Percentiles rank a stretch among this genome's conserved stretches.
Conservation (phyloP, 2,888 invertebrate genomes). For the Mamestra brassicae region DNA sequence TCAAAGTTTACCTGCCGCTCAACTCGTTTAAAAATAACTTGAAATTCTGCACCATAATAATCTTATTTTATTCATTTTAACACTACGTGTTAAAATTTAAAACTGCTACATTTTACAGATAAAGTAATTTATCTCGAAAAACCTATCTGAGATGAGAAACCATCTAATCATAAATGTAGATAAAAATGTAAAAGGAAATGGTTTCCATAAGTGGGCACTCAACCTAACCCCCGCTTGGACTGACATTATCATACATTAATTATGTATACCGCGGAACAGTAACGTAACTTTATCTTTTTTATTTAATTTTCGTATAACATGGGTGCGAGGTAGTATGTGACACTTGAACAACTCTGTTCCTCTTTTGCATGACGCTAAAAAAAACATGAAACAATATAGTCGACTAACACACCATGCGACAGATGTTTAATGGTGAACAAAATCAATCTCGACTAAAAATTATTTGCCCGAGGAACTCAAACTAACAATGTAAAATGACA, state of each 20-base stretch:
- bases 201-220: constrained; percentile 74
- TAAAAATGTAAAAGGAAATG: constrained; percentile 63
- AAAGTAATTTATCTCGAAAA: constrained; percentile 44
- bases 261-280: constrained; percentile 77
- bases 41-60: constrained; percentile 21
- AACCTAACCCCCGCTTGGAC: constrained; percentile 70
- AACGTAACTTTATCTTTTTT: constrained; percentile 73
- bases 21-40: constrained; percentile 43
- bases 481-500: constrained; percentile 28
- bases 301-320: constrained; percentile 65
- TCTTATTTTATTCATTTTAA: constrained; percentile 39
- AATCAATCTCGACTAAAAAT: neutral
- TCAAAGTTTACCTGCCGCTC: constrained; percentile 28
- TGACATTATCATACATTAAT: constrained; percentile 81
- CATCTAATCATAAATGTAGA: constrained; percentile 57
- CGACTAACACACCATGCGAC: neutral
- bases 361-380: neutral
- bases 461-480: constrained; percentile 4
- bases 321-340: constrained; percentile 28
- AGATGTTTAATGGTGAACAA: constrained; percentile 1
- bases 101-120: constrained; percentile 29
- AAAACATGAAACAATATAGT: neutral
- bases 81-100: constrained; percentile 21
- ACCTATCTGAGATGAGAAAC: constrained; percentile 40
- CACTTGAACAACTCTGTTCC: constrained; percentile 23